Evolutionary conservation across 2,797 vertebrate genomes (phyloP).

Genomic region (Oreonectes daqikongensis): DNA sequence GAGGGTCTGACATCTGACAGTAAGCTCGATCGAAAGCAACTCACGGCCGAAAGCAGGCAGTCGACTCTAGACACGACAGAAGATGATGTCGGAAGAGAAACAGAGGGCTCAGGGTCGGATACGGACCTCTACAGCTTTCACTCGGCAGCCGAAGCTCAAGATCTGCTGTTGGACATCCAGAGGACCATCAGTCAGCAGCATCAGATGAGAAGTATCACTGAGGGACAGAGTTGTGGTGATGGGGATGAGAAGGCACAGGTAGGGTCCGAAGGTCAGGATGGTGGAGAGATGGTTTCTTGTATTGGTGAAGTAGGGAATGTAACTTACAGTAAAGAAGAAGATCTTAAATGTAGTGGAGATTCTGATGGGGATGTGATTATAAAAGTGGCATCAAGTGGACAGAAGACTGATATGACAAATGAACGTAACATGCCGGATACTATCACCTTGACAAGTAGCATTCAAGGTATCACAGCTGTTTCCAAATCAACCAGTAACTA

Average conservation of each 20-base stretch:
- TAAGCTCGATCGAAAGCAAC: slow-evolving; percentile 73
- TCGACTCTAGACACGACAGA: slow-evolving; percentile 70
- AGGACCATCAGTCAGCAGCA: slow-evolving; percentile 85
- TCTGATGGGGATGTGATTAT: not conserved
- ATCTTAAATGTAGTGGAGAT: not conserved
- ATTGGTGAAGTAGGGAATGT: not conserved
- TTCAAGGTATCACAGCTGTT: not conserved
- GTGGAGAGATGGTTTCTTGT: not conserved
- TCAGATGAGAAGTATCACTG: slow-evolving; percentile 59
- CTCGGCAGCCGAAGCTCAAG: slow-evolving; percentile 88
- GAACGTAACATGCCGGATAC: slow-evolving; percentile 72
- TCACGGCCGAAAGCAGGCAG: slow-evolving; percentile 68
- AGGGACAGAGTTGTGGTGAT: not conserved
- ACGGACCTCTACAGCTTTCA: slow-evolving; percentile 95
- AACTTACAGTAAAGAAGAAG: not conserved
- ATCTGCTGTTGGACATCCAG: slow-evolving; percentile 92
- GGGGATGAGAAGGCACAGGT: not conserved
- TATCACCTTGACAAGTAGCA: slow-evolving; percentile 67
- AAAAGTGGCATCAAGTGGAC: not conserved
- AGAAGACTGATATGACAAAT: slow-evolving; percentile 43
- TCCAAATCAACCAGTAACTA: slow-evolving; percentile 73
- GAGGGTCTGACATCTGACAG: slow-evolving; percentile 77
- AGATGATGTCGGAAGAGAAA: slow-evolving; percentile 77
- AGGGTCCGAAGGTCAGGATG: not conserved
- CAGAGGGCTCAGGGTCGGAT: slow-evolving; percentile 84